Evolutionary conservation across 2,888 invertebrate genomes (phyloP).

Genomic region (Thecophora atra): DNA sequence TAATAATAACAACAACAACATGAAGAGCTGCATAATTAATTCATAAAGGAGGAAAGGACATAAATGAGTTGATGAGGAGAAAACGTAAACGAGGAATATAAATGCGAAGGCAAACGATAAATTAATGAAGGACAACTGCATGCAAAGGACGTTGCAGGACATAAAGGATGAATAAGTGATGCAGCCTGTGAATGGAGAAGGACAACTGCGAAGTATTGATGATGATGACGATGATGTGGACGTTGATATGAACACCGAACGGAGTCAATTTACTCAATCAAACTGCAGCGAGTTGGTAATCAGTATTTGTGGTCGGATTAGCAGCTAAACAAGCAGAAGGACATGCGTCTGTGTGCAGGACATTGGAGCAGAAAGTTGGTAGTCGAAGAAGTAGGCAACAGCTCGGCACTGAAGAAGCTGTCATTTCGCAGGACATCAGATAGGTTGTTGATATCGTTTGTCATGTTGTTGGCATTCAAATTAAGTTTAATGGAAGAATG

Average conservation of each 20-base stretch:
- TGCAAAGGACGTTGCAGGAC: not conserved
- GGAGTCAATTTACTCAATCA: slow-evolving; percentile 27
- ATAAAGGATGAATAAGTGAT: not conserved
- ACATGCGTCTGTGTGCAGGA: not conserved
- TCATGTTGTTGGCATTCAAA: slow-evolving; percentile 23
- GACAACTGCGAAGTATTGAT: not conserved
- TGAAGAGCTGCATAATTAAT: slow-evolving; percentile 27
- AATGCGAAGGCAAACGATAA: slow-evolving; percentile 28
- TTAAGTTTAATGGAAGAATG: slow-evolving; percentile 17
- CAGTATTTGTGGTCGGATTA: slow-evolving; percentile 30
- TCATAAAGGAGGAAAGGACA: slow-evolving; percentile 17
- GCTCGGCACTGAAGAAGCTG: not conserved
- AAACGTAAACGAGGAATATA: slow-evolving; percentile 17
- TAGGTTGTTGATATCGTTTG: slow-evolving; percentile 19
- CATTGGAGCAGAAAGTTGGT: not conserved
- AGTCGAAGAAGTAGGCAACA: slow-evolving; percentile 11
- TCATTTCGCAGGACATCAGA: not conserved
- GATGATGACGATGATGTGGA: not conserved
- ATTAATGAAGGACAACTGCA: slow-evolving; percentile 21
- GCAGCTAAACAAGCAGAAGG: not conserved
- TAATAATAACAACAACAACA: slow-evolving; percentile 6
- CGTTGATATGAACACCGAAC: not conserved
- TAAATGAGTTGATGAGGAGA: not conserved
- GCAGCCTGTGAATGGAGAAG: not conserved
- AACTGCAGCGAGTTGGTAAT: slow-evolving; percentile 22